Percentiles rank a stretch among this genome's conserved stretches.
phyloP scores from a whole-genome alignment of 2,797 vertebrate species.

The Acanthurus leucopareius region DNA sequence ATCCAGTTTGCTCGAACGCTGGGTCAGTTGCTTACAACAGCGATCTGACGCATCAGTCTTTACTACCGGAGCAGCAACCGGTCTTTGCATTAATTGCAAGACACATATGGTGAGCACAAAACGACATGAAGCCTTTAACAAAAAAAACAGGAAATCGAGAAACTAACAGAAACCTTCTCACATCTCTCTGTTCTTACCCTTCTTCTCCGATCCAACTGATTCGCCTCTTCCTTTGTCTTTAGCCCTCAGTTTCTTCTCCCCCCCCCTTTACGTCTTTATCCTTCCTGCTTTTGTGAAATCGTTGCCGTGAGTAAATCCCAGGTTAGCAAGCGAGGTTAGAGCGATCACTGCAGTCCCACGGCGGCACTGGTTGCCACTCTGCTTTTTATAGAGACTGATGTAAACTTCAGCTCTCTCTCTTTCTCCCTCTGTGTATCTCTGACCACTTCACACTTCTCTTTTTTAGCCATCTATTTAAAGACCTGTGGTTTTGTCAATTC shows the following conservation, averaged over 20 bases:
- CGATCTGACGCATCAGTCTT: slow-evolving; percentile 21
- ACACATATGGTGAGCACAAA: not conserved
- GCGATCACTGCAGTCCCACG: slow-evolving; percentile 21
- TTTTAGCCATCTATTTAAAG: slow-evolving; percentile 82
- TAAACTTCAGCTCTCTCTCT: slow-evolving; percentile 62
- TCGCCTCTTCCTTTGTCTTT: slow-evolving; percentile 35
- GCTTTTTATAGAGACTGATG: slow-evolving; percentile 43
- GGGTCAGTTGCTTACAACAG: slow-evolving; percentile 17
- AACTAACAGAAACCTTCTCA: not conserved
- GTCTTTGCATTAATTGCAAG: slow-evolving; percentile 1
- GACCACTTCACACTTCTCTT: slow-evolving; percentile 86
- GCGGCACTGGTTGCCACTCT: slow-evolving; percentile 41
- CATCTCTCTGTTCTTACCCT: slow-evolving; percentile 64
- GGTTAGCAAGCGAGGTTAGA: slow-evolving; percentile 24
- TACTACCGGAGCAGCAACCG: not conserved
- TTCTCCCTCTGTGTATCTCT: slow-evolving; percentile 42
- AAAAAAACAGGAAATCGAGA: slow-evolving; percentile 18
- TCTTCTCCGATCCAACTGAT: slow-evolving; percentile 7
- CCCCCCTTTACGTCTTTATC: not conserved
- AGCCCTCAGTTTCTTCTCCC: slow-evolving; percentile 15
- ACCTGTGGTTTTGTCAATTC: slow-evolving; percentile 63
- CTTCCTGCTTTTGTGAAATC: slow-evolving; percentile 24
- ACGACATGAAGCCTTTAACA: not conserved
- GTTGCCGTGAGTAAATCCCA: slow-evolving; percentile 54
- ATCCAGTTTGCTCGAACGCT: slow-evolving; percentile 37